Base-by-base conservation (phyloP, 2,888 invertebrate genomes). In the Pediacus dermestoides region DNA sequence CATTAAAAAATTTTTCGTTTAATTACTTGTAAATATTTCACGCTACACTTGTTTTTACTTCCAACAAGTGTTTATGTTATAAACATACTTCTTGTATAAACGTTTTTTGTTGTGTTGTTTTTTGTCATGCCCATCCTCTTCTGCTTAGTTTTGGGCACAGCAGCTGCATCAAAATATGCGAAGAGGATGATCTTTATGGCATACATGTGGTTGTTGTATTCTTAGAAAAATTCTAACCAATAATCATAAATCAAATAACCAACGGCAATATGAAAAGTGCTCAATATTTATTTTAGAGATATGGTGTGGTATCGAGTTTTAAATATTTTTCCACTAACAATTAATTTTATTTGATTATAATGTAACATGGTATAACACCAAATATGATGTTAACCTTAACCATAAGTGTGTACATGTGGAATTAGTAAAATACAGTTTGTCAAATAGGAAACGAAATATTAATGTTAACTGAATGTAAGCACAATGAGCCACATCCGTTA, bases 21-120 rank as follows among this genome's bases (percentile, higher is more conserved):
- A n/a, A n/a, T n/a, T n/a, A n/a, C n/a, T n/a, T n/a, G n/a, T n/a
- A n/a, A n/a, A n/a, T n/a, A n/a, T n/a, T n/a, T n/a, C n/a, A n/a
- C n/a, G n/a, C n/a, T 34, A 38, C 42, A 32, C 27, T 37, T 32
- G 38, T 15, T 22, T 9, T 31, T 26, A 44, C 51, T 51, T 51
- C 46, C 49, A 48, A 53, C 53, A 53, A 53, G 53, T 53, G 53
- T 53, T 53, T 50, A 51, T 43, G n/a, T n/a, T n/a, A 37, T 43
- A 23, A 28, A 34, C 28, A 36, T 30, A 30, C 34, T n/a, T n/a
- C n/a, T n/a, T n/a, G 8, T 21, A 15, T 26, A 18, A 21, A 7
- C 6, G 12, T 27, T 42, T 37, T 37, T 37, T 30, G 23, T 28
- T 16, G 4, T 11, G 14, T 30, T 34, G 37, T 42, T 42, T n/a